Evolutionary conservation across 1,140 invertebrate genomes (phyloP).

Genomic region (Nomia melanderi): DNA sequence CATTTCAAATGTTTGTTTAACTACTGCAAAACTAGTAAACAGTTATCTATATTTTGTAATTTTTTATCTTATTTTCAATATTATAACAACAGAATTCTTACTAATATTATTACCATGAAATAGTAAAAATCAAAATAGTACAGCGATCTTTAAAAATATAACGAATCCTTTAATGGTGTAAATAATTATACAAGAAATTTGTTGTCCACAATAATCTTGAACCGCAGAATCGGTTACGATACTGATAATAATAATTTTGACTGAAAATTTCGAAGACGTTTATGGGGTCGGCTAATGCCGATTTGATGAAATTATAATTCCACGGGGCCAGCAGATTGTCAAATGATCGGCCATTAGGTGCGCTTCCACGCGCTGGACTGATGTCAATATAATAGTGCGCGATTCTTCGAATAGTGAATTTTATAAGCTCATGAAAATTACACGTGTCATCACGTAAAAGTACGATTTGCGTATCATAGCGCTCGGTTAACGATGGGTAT

Average conservation of each 20-base stretch:
- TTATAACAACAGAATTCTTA: too few species aligned
- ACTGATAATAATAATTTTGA: constrained; percentile 16
- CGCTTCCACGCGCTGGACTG: constrained; percentile 38
- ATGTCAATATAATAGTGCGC: constrained; percentile 72
- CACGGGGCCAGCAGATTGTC: constrained; percentile 41
- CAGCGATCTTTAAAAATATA: not conserved
- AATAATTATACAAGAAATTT: not conserved
- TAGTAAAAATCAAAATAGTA: too few species aligned
- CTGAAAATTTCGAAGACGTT: not conserved
- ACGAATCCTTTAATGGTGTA: not conserved
- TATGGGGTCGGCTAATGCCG: constrained; percentile 52
- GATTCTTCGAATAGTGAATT: constrained; percentile 61
- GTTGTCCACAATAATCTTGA: not conserved
- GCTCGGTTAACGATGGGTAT: constrained; percentile 18
- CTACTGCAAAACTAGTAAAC: too few species aligned
- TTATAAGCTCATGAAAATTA: constrained; percentile 36
- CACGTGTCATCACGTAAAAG: not conserved
- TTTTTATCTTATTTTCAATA: too few species aligned
- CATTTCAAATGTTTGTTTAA: too few species aligned
- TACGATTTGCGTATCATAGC: constrained; percentile 5
- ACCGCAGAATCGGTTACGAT: not conserved
- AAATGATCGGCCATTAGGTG: constrained; percentile 62
- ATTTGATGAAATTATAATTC: constrained; percentile 74
- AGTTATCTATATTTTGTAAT: too few species aligned
- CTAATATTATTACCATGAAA: too few species aligned